phyloP scores from a whole-genome alignment of 1,140 invertebrate genomes.

The Sycophila sp. region DNA sequence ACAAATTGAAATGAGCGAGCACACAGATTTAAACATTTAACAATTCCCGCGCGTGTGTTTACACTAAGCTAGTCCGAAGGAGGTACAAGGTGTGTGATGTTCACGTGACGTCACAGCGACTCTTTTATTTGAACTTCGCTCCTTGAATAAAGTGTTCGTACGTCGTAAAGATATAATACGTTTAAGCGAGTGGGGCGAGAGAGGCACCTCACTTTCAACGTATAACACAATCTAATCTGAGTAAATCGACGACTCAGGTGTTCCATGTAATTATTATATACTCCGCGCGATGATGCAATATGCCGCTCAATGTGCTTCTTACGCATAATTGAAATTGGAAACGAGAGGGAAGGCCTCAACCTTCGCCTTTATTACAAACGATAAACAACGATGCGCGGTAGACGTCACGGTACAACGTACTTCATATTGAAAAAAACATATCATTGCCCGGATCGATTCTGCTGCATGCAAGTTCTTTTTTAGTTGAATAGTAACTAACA shows the following conservation, averaged over 20 bases:
- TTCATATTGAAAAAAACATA: too few species aligned
- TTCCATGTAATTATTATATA: slow-evolving; percentile 11
- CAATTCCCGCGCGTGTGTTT: too few species aligned
- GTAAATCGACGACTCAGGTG: neutral
- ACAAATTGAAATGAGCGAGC: too few species aligned
- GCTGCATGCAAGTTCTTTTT: too few species aligned
- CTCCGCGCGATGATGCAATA: neutral
- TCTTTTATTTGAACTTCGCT: neutral
- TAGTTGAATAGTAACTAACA: too few species aligned
- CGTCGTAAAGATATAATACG: neutral
- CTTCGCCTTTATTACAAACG: too few species aligned
- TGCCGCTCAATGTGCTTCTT: neutral
- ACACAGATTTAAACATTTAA: too few species aligned
- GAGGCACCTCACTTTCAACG: neutral
- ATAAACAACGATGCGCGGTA: too few species aligned
- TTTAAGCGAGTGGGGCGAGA: neutral
- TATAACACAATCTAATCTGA: slow-evolving; percentile 9
- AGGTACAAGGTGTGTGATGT: too few species aligned
- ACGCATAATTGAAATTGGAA: neutral
- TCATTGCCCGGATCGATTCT: too few species aligned
- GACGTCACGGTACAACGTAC: too few species aligned
- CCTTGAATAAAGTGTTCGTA: neutral
- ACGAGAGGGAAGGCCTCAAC: neutral
- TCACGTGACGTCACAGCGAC: neutral
- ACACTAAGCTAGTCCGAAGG: too few species aligned